These are phyloP conservation scores for Xylota sylvarum DNA, from an alignment of 2,888 invertebrate genomes.

Conservation along the genomic window DNA sequence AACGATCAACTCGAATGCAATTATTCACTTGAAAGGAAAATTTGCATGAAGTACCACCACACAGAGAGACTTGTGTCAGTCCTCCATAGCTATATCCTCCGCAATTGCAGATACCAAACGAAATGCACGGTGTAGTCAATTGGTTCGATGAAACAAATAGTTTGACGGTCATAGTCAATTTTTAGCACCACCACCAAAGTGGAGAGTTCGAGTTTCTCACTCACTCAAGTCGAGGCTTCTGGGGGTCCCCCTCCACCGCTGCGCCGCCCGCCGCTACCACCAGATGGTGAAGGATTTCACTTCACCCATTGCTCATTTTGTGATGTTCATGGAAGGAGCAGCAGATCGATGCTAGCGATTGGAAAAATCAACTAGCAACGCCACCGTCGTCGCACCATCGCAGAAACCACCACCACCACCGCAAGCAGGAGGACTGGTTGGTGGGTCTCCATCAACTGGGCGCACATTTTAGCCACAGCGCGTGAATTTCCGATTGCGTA, in stretches of 20 bases:
- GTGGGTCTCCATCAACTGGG: constrained; percentile 47
- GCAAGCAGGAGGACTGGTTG: constrained; percentile 38
- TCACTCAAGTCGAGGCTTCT: constrained; percentile 12
- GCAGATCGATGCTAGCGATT: constrained; percentile 73
- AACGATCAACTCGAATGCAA: constrained; percentile 77
- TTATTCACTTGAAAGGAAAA: constrained; percentile 77
- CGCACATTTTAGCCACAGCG: constrained; percentile 65
- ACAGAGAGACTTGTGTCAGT: constrained; percentile 10
- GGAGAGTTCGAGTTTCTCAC: constrained; percentile 51
- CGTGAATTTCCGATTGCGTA: constrained; percentile 77
- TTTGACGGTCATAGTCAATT: constrained; percentile 77
- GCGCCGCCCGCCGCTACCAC: constrained; percentile 2
- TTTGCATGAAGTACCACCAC: constrained; percentile 66
- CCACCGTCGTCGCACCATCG: constrained; percentile 44
- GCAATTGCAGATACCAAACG: constrained; percentile 56
- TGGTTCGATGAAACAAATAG: constrained; percentile 77
- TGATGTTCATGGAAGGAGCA: constrained; percentile 58
- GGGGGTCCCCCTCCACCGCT: neutral
- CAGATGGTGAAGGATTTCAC: constrained; percentile 53
- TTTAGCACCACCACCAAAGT: constrained; percentile 70
- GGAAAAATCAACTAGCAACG: constrained; percentile 65
- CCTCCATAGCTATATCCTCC: constrained; percentile 2
- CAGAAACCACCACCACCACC: constrained; percentile 21
- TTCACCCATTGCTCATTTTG: constrained; percentile 61
- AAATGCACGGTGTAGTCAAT: constrained; percentile 75